Evolutionary conservation across 2,113 vertebrate species (phyloP).

Genomic region (Psilopsiagon aurifrons): DNA sequence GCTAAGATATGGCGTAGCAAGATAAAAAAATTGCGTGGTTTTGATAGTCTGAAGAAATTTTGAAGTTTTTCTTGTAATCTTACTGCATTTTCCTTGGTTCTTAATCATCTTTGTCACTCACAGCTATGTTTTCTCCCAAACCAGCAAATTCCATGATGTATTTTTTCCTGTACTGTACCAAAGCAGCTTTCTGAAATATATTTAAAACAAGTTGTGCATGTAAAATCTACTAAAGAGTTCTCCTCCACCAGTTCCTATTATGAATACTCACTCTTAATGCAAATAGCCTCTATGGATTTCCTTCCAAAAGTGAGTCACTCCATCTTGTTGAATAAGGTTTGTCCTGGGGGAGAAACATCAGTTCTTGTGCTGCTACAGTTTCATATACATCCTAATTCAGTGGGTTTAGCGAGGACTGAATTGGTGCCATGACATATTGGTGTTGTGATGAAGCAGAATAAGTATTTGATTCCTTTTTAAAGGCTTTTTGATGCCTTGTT

Average conservation of each 20-base stretch:
- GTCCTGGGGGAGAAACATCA: neutral
- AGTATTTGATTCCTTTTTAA: neutral
- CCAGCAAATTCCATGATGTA: neutral
- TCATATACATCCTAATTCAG: neutral
- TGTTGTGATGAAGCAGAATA: neutral
- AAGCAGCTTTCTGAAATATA: neutral
- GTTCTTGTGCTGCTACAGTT: neutral
- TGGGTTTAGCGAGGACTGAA: neutral
- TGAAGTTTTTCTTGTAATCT: slow-evolving; percentile 37
- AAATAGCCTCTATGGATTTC: neutral
- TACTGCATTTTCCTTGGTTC: slow-evolving; percentile 28
- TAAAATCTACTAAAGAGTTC: neutral
- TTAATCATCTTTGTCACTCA: slow-evolving; percentile 42
- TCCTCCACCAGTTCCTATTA: neutral
- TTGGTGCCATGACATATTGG: neutral
- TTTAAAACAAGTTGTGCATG: neutral
- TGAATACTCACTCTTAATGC: neutral
- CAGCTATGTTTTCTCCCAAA: neutral
- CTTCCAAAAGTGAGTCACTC: neutral
- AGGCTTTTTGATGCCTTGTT: neutral
- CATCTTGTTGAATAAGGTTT: neutral
- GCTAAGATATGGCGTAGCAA: slow-evolving; percentile 21
- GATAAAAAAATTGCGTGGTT: neutral
- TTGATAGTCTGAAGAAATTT: slow-evolving; percentile 27
- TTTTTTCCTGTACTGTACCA: neutral